Evolutionary conservation across 2,113 vertebrate species (phyloP), one percentile per base, ranked within the genome.

Genomic region (Marcusenius ussheri): DNA sequence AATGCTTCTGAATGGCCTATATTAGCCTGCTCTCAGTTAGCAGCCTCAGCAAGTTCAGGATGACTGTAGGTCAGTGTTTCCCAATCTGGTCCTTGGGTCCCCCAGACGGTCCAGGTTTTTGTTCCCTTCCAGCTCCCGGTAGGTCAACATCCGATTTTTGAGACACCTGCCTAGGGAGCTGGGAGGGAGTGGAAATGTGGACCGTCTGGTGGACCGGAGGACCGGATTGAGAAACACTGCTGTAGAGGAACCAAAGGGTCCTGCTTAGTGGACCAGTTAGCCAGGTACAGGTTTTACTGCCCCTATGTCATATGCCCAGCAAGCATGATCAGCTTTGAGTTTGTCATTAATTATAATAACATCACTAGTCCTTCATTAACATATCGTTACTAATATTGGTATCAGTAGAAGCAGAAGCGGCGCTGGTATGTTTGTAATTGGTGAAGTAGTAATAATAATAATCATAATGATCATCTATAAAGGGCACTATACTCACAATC

Each of bases 1-100:
- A 90, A 85, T 74, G 89, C 62, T 62, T 91, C 86, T 58, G 45
- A 89, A 66, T 89, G 45, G 89, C 50, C 89, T 80, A 58, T 47
- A 15, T 31, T 49, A 51, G 27, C 88, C 53, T 3, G 35, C 31
- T 35, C 70, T 39, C 7, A 17, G 70, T 39, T 77, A 77, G 35
- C 31, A 39, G 31, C 35, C 70, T 42, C 70, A 39, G 35, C 70
- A 77, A n/a, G 70, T 27, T 27, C n/a, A 27, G n/a, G 62, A 66
- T 66, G 62, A 66, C n/a, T 66, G 10, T 27, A 66, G 62, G 62
- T 66, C 62, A 27, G 62, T 27, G n/a, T 66, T 11, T 66, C n/a
- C 3, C n/a, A 31, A 10, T 3, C 10, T 3, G 9, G n/a, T 27
- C 62, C 62, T 66, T 3, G 9, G n/a, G n/a, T 27, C 3, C n/a